Conservation (phyloP, 2,113 vertebrate genomes). For the Elgaria multicarinata region DNA sequence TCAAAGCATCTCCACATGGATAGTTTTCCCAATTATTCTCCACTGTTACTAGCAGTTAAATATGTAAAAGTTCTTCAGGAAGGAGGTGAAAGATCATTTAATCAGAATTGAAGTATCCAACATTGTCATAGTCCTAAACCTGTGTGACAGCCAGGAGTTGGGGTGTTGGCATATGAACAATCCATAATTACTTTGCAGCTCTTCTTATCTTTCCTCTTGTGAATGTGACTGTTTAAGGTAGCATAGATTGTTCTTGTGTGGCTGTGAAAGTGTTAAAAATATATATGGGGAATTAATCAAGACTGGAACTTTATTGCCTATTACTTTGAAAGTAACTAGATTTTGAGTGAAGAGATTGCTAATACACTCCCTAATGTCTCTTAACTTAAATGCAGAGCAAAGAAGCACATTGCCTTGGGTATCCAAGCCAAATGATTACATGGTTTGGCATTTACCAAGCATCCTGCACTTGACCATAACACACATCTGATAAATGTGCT, state of each 20-base stretch:
- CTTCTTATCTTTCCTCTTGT: background rate
- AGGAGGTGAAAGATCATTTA: background rate
- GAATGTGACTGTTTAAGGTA: background rate
- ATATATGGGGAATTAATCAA: background rate
- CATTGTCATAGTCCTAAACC: background rate
- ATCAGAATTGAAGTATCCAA: background rate
- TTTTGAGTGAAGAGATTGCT: background rate
- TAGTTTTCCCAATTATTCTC: background rate
- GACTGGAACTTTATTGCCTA: accelerated
- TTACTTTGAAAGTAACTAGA: accelerated
- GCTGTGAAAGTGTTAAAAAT: accelerated
- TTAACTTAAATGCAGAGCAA: background rate
- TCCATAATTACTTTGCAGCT: background rate
- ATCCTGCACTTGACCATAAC: background rate
- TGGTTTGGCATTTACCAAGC: background rate
- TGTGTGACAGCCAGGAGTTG: background rate
- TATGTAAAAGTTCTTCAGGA: background rate
- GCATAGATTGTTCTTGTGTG: background rate
- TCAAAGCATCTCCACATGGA: background rate
- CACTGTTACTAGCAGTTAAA: background rate
- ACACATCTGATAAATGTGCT: background rate
- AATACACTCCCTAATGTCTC: background rate
- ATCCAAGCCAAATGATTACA: background rate
- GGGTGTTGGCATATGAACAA: background rate
- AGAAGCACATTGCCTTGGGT: background rate